Conservation (phyloP, 35 echinoderm and acorn worm species). For the Strongylocentrotus purpuratus region DNA sequence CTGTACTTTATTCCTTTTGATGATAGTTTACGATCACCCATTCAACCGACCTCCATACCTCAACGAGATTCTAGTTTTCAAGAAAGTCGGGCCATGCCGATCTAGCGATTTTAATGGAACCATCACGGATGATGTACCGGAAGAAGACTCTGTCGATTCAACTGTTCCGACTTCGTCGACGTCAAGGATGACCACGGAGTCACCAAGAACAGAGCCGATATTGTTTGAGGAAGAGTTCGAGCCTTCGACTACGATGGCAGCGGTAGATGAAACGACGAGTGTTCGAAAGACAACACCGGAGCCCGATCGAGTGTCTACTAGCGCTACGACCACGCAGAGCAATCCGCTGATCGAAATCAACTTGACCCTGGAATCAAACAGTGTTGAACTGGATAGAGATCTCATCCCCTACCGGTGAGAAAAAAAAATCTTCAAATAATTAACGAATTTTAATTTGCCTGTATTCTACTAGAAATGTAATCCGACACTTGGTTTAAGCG, state of each 20-base stretch:
- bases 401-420: constrained; percentile 7
- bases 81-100: not conserved
- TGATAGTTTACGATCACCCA: not conserved
- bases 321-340: not conserved
- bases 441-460: too few species aligned
- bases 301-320: not conserved
- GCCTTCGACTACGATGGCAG: not conserved
- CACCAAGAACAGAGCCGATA: not conserved
- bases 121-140: not conserved
- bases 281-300: not conserved
- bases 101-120: not conserved
- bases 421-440: too few species aligned
- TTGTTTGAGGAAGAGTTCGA: not conserved
- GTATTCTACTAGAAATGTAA: too few species aligned
- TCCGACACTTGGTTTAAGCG: too few species aligned
- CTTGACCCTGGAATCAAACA: not conserved
- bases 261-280: not conserved
- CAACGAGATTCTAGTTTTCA: constrained; percentile 10
- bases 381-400: not conserved
- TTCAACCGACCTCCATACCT: constrained; percentile 31
- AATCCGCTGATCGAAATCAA: not conserved
- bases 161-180: not conserved
- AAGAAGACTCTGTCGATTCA: not conserved
- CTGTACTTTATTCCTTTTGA: not conserved
- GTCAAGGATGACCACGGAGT: not conserved